Conservation (phyloP, 2,797 vertebrate species). For the Calcarius lapponicus region DNA sequence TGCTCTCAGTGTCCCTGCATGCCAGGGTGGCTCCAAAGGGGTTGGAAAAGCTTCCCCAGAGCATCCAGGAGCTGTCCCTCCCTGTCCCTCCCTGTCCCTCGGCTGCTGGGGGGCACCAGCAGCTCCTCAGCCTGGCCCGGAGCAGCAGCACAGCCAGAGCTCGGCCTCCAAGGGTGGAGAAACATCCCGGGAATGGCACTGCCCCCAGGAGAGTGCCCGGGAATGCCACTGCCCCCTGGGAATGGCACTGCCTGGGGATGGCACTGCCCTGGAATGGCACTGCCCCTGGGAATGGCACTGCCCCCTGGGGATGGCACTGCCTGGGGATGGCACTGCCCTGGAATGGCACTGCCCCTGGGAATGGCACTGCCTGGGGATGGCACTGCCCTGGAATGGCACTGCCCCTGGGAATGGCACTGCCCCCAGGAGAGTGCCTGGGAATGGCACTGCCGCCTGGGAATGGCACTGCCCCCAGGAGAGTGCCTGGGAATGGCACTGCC, state of each 20-base stretch:
- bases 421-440: no score
- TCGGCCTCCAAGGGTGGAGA: fast-evolving
- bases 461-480: no score
- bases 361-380: background rate
- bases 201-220: background rate
- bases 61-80: background rate
- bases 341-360: no score
- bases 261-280: no score
- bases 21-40: fast-evolving
- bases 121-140: background rate
- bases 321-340: no score
- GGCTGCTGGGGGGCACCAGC: fast-evolving
- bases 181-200: fast-evolving
- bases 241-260: no score
- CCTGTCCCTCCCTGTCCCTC: no score
- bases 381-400: no score
- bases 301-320: no score
- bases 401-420: no score
- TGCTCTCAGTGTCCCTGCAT: fast-evolving
- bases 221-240: background rate
- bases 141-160: background rate
- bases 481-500: no score
- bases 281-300: no score
- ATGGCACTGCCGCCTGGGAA: background rate
- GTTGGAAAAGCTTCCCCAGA: background rate